Base-by-base conservation (phyloP, 1,140 invertebrate genomes). In the Eumeta japonica region DNA sequence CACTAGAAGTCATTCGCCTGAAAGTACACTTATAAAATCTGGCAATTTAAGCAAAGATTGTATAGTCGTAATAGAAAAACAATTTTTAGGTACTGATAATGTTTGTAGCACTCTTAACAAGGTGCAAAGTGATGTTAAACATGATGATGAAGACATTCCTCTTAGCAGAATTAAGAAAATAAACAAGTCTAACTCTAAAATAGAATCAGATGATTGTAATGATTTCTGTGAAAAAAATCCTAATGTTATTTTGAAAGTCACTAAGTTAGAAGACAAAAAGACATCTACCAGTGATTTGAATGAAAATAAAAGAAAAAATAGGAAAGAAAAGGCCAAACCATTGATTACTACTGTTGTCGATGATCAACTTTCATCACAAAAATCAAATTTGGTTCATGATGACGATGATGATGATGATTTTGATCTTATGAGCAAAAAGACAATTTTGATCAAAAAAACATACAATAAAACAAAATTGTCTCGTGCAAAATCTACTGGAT, bases 401-500 rank as follows among this genome's bases (percentile, higher is more conserved):
- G 48, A 56, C 29, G 52, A 52, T 34, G 47, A 57, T 40, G 59
- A 70, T 52, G 67, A 72, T 50, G 64, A 68, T 43, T 62, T 63
- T 54, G 46, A 50, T 19, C 45, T 48, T 30, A 45, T 52, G 5
- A 50, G 50, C 9, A 66, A 50, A 41, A 62, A 40, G 46, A 68
- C 59, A 16, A 72, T 72, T 36, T 18, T 72, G 4, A 43, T 74
- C 4, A 49, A 46, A 27, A 72, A 61, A 41, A 42, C 55, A 29
- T 68, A 71, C 52, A 52, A 64, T 7, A 74, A 74, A 59, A 32
- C 18, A 2, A 62, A 64, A 24, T 58, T 54, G 3, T n/a, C 17
- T 3, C 72, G 61, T 57, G 58, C 62, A 10, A 72, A 67, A 41
- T 72, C 70, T 3, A 74, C 70, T 9, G 70, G 70, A 0, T 74